Evolutionary conservation across 2,888 invertebrate genomes (phyloP), one percentile per base, ranked within the genome.

Genomic region (Nyleta sp.): DNA sequence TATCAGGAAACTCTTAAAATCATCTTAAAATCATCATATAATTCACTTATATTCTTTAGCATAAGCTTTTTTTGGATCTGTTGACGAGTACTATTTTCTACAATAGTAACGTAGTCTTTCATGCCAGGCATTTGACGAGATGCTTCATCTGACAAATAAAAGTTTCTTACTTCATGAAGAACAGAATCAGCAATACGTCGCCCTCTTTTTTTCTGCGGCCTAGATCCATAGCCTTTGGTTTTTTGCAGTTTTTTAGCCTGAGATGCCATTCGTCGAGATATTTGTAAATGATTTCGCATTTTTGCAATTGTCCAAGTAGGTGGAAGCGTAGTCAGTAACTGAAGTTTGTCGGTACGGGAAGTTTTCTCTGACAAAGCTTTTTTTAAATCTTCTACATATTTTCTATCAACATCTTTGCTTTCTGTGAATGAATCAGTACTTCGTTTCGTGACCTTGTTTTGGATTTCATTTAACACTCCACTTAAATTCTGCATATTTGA

Each of bases 181-280:
- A n/a, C 22, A 8, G 24, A 20, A 6, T 57, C 68, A 7, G 18
- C 10, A 57, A 38, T 24, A 11, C 8, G 42, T 70, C 38, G 55
- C 31, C 57, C 57, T 44, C 10, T 17, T 46, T 50, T 59, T 59
- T 70, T 70, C 17, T 7, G 35, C 2, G 13, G 24, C 13, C 48
- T 6, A 2, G 68, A 68, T 10, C 46, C 38, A 24, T 31, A 57
- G 6, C 68, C 68, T 31, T 38, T 20, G 13, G 10, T 46, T 67
- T 67, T 55, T 2, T 13, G 8, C 13, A 52, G 10, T 52, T 50
- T 57, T 11, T 60, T 59, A 3, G 38, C 60, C 11, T 22, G 11
- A 0, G 38, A 42, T 38, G 42, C 59, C 50, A 35, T 71, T 71
- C 44, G 42, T 46, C 60, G 71, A 28, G 60, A 62, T 17, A 71